phyloP scores from a whole-genome alignment of 2,888 invertebrate species.

The Plagodis pulveraria region DNA sequence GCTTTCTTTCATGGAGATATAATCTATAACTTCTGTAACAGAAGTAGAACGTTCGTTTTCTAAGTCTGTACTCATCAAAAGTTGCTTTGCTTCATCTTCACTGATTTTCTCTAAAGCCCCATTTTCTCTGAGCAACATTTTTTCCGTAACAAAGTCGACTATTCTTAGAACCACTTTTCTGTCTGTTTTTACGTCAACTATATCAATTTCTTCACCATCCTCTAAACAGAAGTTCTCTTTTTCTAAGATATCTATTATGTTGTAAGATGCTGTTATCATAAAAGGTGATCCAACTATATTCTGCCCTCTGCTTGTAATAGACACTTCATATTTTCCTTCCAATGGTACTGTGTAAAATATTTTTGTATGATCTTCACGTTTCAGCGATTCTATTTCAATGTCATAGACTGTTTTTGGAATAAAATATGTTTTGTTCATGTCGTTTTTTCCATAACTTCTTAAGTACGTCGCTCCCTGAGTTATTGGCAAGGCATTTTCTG shows the following conservation, averaged over 20 bases:
- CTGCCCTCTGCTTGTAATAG: conserved; percentile 82
- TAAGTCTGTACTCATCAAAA: conserved; percentile 62
- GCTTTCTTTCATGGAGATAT: conserved; percentile 15
- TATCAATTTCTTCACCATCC: conserved; percentile 79
- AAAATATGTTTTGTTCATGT: conserved; percentile 76
- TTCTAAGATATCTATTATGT: conserved; percentile 65
- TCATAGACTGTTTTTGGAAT: conserved; percentile 79
- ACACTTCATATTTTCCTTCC: conserved; percentile 84
- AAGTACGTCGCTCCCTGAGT: conserved; percentile 76
- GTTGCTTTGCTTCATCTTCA: conserved; percentile 68
- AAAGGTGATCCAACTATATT: conserved; percentile 86
- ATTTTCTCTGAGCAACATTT: conserved; percentile 82
- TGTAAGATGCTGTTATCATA: conserved; percentile 71
- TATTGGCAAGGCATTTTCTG: conserved; percentile 72
- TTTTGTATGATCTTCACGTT: conserved; percentile 77
- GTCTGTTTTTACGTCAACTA: conserved; percentile 72
- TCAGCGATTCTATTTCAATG: conserved; percentile 79
- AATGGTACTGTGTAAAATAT: conserved; percentile 78
- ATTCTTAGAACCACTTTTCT: conserved; percentile 80
- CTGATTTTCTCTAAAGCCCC: conserved; percentile 77
- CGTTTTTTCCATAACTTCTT: conserved; percentile 72
- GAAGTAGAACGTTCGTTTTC: conserved; percentile 40
- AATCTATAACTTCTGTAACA: conserved; percentile 36
- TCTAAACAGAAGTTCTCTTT: conserved; percentile 70
- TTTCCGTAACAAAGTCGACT: conserved; percentile 84